Percentiles rank a stretch among this genome's conserved stretches.
Conservation (phyloP, 1,140 invertebrate genomes). For the Harlomillsia oculata region DNA sequence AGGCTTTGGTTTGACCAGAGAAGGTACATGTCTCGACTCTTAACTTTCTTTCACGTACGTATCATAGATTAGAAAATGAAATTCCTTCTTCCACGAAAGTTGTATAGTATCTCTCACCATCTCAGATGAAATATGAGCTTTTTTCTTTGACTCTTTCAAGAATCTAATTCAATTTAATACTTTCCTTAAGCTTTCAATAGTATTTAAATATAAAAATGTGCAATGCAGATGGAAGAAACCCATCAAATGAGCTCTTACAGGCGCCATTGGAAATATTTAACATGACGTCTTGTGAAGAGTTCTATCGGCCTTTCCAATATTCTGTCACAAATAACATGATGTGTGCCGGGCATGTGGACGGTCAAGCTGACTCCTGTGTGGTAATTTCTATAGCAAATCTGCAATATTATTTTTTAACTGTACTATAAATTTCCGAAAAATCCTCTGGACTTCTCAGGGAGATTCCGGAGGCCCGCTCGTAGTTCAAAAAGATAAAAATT, state of each 20-base stretch:
- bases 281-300: slow-evolving; percentile 17
- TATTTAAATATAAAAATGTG: no score
- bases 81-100: no score
- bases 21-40: no score
- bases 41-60: no score
- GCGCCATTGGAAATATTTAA: slow-evolving; percentile 28
- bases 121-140: no score
- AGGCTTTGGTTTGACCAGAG: slow-evolving; percentile 28
- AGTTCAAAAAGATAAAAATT: slow-evolving; percentile 2
- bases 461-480: slow-evolving; percentile 26
- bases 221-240: slow-evolving; percentile 25
- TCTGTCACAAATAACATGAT: slow-evolving; percentile 23
- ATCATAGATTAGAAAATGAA: no score
- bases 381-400: slow-evolving; percentile 1
- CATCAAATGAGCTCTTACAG: slow-evolving; percentile 27
- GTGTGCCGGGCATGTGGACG: slow-evolving; percentile 26
- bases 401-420: background rate
- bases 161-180: no score
- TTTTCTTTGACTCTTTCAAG: no score
- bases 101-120: no score
- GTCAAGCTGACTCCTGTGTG: slow-evolving; percentile 27
- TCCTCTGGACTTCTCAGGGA: no score
- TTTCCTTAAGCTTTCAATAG: no score
- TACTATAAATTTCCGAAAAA: no score
- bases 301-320: slow-evolving; percentile 17